Evolutionary conservation across 1,140 invertebrate genomes (phyloP), one percentile per base, ranked within the genome.

Genomic region (Chlorops oryzae): DNA sequence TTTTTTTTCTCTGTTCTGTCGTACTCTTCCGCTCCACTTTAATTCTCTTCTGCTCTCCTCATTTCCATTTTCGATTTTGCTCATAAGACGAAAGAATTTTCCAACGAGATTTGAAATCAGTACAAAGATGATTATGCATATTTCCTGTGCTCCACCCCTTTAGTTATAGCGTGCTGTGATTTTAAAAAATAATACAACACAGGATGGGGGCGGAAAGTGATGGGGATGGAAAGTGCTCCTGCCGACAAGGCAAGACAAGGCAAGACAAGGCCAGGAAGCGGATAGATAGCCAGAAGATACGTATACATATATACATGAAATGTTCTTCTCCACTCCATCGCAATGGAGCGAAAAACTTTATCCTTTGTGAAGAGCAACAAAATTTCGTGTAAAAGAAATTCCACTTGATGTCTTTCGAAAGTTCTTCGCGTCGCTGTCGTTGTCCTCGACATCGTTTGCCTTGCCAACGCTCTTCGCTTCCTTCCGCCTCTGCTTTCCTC

Each of bases 61-160:
- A 20, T 43, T 17, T 47, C 37, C 28, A 20, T 32, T 6, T 10
- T 10, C 12, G 5, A 35, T 28, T 47, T n/a, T n/a, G n/a, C n/a
- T n/a, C n/a, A n/a, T n/a, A n/a, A n/a, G n/a, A n/a, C n/a, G n/a
- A n/a, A n/a, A n/a, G n/a, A n/a, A n/a, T n/a, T n/a, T n/a, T n/a
- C n/a, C 28, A 47, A 47, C 37, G 32, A 5, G 45, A 35, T 47
- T 47, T 47, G 45, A 40, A 48, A 49, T 40, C 47, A 49, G 35
- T 38, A 49, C 37, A 49, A 41, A 49, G 47, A 49, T 49, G 47
- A 49, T 49, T 49, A 49, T 49, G 47, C 47, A 49, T 49, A 49
- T 49, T 49, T 49, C 47, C 47, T 49, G 47, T 40, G 47, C 47
- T 49, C 47, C 37, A 41, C 47, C 47, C 47, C n/a, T n/a, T n/a